Evolutionary conservation across 1,140 invertebrate species (phyloP).

Genomic region (Metopolophium dirhodum): DNA sequence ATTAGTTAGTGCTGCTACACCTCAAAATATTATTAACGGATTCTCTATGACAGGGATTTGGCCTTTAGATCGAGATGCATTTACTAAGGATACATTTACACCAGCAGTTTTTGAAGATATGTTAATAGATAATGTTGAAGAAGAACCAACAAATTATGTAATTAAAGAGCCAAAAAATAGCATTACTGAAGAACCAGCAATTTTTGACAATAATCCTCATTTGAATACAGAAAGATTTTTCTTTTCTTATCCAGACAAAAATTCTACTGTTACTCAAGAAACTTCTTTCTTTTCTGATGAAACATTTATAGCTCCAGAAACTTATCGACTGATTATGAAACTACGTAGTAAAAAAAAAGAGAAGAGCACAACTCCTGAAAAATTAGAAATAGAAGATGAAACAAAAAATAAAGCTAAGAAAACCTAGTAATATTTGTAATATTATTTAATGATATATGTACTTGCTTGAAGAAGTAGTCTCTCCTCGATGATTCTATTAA

Average conservation of each 20-base stretch:
- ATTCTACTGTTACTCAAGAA: too few relatives aligned
- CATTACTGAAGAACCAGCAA: background rate
- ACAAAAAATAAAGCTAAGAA: background rate
- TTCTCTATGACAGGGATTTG: slow-evolving; percentile 61
- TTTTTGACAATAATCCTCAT: background rate
- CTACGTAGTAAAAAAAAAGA: too few relatives aligned
- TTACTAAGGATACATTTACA: slow-evolving; percentile 59
- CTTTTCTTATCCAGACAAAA: too few relatives aligned
- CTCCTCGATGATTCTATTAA: too few relatives aligned
- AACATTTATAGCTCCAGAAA: too few relatives aligned
- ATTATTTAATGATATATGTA: too few relatives aligned
- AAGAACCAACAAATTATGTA: background rate
- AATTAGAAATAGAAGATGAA: background rate
- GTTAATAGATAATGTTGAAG: background rate
- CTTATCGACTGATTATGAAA: too few relatives aligned
- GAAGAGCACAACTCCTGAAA: too few relatives aligned
- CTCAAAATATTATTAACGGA: slow-evolving; percentile 60
- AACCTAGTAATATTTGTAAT: background rate
- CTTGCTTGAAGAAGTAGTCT: too few relatives aligned
- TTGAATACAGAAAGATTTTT: background rate
- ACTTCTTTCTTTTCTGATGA: too few relatives aligned
- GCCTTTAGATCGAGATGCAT: slow-evolving; percentile 62
- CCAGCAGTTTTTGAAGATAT: background rate
- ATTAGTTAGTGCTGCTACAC: slow-evolving; percentile 59
- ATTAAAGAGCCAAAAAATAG: background rate